Evolutionary conservation across 2,888 invertebrate species (phyloP).

Genomic region (Hydrotaea diabolus): DNA sequence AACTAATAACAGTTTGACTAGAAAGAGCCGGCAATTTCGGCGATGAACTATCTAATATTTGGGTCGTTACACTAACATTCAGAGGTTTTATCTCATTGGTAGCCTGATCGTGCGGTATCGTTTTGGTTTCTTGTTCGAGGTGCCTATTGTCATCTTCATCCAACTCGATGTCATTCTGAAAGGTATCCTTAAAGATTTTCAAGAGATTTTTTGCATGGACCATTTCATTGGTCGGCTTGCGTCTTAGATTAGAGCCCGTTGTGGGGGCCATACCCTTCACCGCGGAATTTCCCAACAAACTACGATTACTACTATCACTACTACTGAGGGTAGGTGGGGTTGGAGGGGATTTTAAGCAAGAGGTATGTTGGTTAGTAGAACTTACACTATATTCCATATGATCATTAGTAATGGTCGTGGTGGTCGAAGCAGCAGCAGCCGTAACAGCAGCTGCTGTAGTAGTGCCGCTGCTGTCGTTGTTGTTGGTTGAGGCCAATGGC

Average conservation of each 20-base stretch:
- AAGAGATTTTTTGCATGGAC: conserved; percentile 78
- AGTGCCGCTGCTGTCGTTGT: conserved; percentile 40
- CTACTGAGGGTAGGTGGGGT: conserved; percentile 49
- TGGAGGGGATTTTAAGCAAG: conserved; percentile 59
- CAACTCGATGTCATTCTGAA: conserved; percentile 75
- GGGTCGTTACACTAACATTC: conserved; percentile 41
- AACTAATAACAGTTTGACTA: neutral
- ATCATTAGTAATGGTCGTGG: conserved; percentile 64
- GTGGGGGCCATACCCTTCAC: conserved; percentile 52
- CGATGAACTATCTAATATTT: conserved; percentile 40
- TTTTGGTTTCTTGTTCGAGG: conserved; percentile 50
- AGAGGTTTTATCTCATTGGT: neutral
- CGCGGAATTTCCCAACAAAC: conserved; percentile 21
- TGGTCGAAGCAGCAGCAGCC: conserved; percentile 36
- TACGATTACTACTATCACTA: conserved; percentile 61
- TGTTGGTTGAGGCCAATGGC: conserved; percentile 66
- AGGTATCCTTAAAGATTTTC: conserved; percentile 79
- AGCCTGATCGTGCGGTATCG: neutral
- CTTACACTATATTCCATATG: conserved; percentile 80
- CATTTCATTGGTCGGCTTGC: conserved; percentile 78
- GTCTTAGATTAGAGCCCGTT: conserved; percentile 72
- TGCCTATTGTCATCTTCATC: conserved; percentile 69
- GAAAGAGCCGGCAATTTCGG: neutral
- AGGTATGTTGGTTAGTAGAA: conserved; percentile 75
- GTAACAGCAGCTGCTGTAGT: conserved; percentile 61